Evolutionary conservation across 2,113 vertebrate genomes (phyloP), one percentile per base, ranked within the genome.

Genomic region (Willisornis vidua): DNA sequence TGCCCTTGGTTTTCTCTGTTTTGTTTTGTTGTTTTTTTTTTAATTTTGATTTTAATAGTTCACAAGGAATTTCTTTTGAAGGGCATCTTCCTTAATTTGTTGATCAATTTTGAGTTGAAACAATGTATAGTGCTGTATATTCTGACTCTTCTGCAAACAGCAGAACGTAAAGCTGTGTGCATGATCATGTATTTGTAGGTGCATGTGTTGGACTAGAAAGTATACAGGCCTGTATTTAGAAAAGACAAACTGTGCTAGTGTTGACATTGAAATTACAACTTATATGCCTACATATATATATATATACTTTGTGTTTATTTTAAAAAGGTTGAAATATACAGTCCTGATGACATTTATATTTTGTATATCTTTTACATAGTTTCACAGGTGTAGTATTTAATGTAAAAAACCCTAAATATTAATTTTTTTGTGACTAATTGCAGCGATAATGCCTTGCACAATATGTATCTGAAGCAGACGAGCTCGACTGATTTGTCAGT

Each of bases 101-200:
- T 85, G 70, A 55, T 94, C 89, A 92, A 28, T 90, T 97, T 97
- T 97, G 87, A 96, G 89, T 97, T 90, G 67, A 96, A 94, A 94
- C 76, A 93, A 76, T 98, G 97, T 98, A 98, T 85, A 97, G 97
- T 98, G 98, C 96, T 98, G 97, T 99, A 98, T 98, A 98, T 98
- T 98, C 95, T 96, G 90, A 97, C 96, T 97, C 96, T 97, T 97
- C 97, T 97, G 96, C 97, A 93, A 97, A 95, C 94, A 95, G 96
- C 96, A 98, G 96, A 96, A 96, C n/a, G n/a, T 95, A 90, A 98
- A 95, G 96, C 97, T 97, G 97, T 98, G 72, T 98, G 99, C 98
- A 98, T 98, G 97, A 96, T 89, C 94, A 95, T 96, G 96, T 97
- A 96, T 98, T 97, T 92, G 94, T 97, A 96, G 97, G 96, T 98